Percentiles rank a stretch among this genome's conserved stretches.
phyloP scores from a whole-genome alignment of 1,140 invertebrate species.

The Apocrypta bakeri region DNA sequence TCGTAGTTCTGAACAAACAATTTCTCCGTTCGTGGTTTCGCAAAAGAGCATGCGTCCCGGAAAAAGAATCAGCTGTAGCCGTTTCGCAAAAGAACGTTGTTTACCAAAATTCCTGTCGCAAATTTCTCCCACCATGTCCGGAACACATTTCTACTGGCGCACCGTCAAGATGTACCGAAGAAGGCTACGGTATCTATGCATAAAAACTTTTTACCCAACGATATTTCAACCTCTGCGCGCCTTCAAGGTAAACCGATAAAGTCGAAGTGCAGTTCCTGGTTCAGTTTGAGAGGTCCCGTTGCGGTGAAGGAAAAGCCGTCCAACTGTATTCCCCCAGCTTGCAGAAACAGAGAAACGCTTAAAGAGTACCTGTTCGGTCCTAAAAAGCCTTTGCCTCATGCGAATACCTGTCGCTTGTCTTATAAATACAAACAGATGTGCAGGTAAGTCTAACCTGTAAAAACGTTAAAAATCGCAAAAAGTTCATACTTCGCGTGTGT shows the following conservation, averaged over 20 bases:
- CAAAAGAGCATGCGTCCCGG: background rate
- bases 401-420: slow-evolving; percentile 13
- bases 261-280: background rate
- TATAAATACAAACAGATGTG: slow-evolving; percentile 13
- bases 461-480: background rate
- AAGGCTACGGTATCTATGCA: slow-evolving; percentile 14
- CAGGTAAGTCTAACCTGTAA: background rate
- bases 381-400: slow-evolving; percentile 35
- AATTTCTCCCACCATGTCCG: slow-evolving; percentile 9
- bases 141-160: slow-evolving; percentile 1
- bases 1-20: background rate
- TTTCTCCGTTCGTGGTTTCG: background rate
- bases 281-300: background rate
- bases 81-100: background rate
- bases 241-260: background rate
- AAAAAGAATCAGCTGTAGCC: too few relatives aligned
- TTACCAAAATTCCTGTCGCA: background rate
- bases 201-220: too few relatives aligned
- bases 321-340: slow-evolving; percentile 27
- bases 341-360: background rate
- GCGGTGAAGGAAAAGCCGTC: background rate
- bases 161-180: slow-evolving; percentile 47
- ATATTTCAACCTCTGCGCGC: too few relatives aligned
- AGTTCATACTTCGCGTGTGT: background rate
- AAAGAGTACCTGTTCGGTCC: slow-evolving; percentile 52